Evolutionary conservation across 2,113 vertebrate genomes (phyloP).

Genomic region (Phrynocephalus versicolor): DNA sequence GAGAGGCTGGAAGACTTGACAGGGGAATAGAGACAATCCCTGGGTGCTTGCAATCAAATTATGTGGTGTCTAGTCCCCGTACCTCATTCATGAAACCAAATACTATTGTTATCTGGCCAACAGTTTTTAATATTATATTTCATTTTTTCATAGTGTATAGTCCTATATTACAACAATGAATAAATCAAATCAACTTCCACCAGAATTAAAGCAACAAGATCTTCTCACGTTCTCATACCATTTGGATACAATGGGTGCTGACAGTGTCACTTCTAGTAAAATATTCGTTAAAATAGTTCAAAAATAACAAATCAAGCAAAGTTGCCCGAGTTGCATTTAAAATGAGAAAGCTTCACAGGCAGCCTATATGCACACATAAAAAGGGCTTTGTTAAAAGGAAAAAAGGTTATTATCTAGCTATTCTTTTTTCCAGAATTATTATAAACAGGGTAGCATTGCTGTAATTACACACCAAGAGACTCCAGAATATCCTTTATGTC

Average conservation of each 20-base stretch:
- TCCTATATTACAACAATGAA: no score
- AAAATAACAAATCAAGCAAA: background rate
- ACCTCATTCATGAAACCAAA: no score
- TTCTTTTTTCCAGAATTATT: accelerated
- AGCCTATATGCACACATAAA: background rate
- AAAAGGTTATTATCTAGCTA: background rate
- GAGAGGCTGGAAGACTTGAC: no score
- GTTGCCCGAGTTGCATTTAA: background rate
- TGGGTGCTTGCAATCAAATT: no score
- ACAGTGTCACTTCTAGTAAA: background rate
- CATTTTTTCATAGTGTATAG: no score
- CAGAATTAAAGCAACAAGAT: no score
- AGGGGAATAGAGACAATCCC: no score
- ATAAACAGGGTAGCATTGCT: conserved; percentile 21
- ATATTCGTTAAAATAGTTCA: background rate
- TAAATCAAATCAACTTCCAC: no score
- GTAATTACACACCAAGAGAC: conserved; percentile 85
- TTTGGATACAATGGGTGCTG: background rate
- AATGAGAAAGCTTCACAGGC: background rate
- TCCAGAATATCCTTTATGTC: conserved; percentile 97
- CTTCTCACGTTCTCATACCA: no score
- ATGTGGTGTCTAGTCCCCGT: no score
- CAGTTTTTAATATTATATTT: no score
- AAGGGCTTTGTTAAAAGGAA: background rate
- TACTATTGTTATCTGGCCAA: no score